Evolutionary conservation across 2,797 vertebrate genomes (phyloP).

Genomic region (Coccyzus lansbergi): DNA sequence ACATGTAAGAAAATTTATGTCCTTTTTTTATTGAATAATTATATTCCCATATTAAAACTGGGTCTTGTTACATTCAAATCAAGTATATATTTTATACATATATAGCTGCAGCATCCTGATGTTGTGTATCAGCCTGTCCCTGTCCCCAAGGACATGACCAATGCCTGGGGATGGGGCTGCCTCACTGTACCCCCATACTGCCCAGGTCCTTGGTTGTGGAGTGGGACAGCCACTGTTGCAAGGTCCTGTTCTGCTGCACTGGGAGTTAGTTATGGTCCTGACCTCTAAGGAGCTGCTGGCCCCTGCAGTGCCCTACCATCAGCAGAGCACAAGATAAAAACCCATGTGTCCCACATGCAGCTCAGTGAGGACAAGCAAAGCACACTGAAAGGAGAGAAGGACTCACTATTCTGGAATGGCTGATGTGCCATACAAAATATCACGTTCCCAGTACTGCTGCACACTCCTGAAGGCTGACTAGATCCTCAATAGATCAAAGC

Average conservation of each 20-base stretch:
- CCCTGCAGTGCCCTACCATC: rapidly evolving
- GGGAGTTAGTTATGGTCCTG: not conserved
- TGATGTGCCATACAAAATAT: rapidly evolving
- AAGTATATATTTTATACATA: not conserved
- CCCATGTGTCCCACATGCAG: rapidly evolving
- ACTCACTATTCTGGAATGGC: not conserved
- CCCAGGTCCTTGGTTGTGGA: not conserved
- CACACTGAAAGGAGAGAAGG: not conserved
- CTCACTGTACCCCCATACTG: not conserved
- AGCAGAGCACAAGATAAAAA: not conserved
- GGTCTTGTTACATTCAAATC: not conserved
- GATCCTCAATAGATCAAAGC: not conserved
- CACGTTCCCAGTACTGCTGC: not conserved
- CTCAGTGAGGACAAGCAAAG: not conserved
- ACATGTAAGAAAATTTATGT: not conserved
- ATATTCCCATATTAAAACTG: not conserved
- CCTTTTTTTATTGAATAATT: not conserved
- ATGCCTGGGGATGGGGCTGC: rapidly evolving
- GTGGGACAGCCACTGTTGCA: not conserved
- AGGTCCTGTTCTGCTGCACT: not conserved
- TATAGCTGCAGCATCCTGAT: not conserved
- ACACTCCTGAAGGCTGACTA: not conserved
- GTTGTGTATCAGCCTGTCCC: rapidly evolving
- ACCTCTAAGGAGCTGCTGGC: rapidly evolving
- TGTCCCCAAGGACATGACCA: not conserved